These are phyloP conservation scores for Malurus splendens DNA, from an alignment of 2,797 vertebrate genomes.

Conservation along the genomic window DNA sequence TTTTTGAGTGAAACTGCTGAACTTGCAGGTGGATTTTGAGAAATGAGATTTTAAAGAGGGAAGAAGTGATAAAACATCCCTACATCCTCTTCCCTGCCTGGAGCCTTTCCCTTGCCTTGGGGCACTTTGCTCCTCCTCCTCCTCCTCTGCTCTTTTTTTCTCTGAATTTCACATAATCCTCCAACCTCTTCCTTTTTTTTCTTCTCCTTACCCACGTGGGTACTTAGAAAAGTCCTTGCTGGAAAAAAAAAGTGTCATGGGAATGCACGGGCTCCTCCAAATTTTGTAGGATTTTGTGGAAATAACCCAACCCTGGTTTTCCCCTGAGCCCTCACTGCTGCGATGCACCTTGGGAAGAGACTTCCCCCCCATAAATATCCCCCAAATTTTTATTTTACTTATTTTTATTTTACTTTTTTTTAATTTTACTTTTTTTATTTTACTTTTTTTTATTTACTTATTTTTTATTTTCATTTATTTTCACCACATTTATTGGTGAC, in stretches of 20 bases:
- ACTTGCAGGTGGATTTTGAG: background rate
- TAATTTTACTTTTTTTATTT: no score
- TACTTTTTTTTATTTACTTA: no score
- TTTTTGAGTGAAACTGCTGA: background rate
- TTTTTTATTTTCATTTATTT: no score
- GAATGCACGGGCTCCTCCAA: background rate
- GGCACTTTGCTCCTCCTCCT: background rate
- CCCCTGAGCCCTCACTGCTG: background rate
- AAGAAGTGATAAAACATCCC: background rate
- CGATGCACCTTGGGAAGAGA: background rate
- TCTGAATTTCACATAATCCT: background rate
- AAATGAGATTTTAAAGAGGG: background rate
- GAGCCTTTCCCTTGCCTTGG: background rate
- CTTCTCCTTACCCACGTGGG: background rate
- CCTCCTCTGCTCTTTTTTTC: background rate
- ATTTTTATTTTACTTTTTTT: no score
- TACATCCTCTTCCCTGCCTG: background rate
- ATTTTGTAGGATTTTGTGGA: background rate
- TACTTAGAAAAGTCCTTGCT: background rate
- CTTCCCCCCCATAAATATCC: background rate
- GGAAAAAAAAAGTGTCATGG: background rate
- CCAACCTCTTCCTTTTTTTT: background rate
- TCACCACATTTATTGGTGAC: no score
- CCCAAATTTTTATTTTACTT: background rate
- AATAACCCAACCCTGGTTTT: background rate